Base-by-base conservation (phyloP, 2,113 vertebrate species). In the Drymodes brunneopygia region DNA sequence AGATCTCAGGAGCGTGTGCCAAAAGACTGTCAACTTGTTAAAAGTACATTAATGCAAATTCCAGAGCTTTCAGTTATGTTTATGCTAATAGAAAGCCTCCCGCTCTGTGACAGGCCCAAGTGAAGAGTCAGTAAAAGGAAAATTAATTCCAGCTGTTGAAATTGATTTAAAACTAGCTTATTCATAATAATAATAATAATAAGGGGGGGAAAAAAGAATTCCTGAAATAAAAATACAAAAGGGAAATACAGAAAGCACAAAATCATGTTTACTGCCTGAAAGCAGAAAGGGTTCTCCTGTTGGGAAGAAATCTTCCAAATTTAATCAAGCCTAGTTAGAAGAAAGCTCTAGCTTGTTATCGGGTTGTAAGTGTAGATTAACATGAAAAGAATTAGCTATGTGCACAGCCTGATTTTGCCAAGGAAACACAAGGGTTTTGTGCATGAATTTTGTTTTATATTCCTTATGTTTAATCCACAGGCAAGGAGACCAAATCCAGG, bases 141-240 rank as follows among this genome's bases (percentile, higher is more conserved):
- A 98, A 98, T 98, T 96, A 98, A 97, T 97, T 98, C 97, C 98
- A 98, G 97, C 97, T 98, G 97, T 97, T 97, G 95, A 97, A 97
- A 96, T 97, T 96, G 95, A 97, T 97, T 97, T 97, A 94, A 96
- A 96, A 96, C 89, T 93, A 94, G 92, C 91, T 97, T 97, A 97
- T 97, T 96, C 95, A 96, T 92, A 96, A 94, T 86, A 93, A 95
- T 92, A 96, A 92, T 91, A 97, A 95, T 61, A 56, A 66, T 4
- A 25, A 12, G 1, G 38, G 38, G 0, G 1, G 4, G 44, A 66
- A 50, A 72, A 62, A 78, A 92, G 53, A 85, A 96, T 94, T 96
- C 75, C 88, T 72, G 74, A 96, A 96, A 96, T 94, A 94, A 97
- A 94, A 83, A 74, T 45, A 40, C 79, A 91, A 48, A 72, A 56